These are phyloP conservation scores for Gymnopithys bicolor DNA, from an alignment of 2,797 vertebrate species.

Conservation along the genomic window DNA sequence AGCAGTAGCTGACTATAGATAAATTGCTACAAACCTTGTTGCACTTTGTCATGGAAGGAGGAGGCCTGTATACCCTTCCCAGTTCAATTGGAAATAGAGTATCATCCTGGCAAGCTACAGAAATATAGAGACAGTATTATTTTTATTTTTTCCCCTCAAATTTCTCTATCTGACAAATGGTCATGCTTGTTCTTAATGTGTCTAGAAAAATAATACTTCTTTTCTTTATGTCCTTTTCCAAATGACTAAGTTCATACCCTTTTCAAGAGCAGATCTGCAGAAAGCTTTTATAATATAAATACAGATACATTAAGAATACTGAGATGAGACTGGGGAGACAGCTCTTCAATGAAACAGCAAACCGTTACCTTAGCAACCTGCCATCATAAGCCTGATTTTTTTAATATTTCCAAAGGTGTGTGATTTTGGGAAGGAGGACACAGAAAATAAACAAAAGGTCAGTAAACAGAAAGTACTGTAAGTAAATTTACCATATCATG, in stretches of 20 bases:
- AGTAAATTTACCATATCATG: background rate
- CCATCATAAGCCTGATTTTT: background rate
- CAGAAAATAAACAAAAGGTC: background rate
- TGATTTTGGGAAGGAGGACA: background rate
- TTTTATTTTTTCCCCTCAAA: background rate
- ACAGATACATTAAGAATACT: background rate
- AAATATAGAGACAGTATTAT: background rate
- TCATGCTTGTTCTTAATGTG: no score
- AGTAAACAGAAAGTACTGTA: background rate
- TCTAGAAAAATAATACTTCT: no score
- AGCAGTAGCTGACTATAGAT: background rate
- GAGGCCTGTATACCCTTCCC: background rate
- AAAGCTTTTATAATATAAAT: background rate
- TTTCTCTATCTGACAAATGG: background rate
- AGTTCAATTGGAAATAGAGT: background rate
- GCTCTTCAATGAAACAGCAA: background rate
- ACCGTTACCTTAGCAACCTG: constrained; percentile 28
- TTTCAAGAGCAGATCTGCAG: no score
- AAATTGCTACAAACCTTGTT: background rate
- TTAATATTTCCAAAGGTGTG: background rate
- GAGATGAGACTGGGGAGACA: background rate
- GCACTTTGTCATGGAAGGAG: background rate
- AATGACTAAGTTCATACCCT: no score
- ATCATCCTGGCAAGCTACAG: background rate
- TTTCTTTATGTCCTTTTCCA: no score